phyloP scores from a whole-genome alignment of 2,888 invertebrate genomes.

The Drosophila rellima region DNA sequence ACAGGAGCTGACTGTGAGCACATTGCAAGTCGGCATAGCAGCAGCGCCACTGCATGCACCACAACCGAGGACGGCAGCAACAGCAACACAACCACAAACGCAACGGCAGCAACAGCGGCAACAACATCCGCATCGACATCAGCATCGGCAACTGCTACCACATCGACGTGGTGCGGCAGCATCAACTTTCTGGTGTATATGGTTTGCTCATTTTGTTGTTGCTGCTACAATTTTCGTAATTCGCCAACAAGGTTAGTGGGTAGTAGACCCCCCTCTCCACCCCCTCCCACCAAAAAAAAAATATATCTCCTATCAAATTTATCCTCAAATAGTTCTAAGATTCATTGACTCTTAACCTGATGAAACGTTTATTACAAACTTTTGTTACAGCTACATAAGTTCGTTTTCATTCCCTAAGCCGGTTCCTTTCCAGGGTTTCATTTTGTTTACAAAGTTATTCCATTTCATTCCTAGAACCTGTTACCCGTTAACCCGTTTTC shows the following conservation, averaged over 20 bases:
- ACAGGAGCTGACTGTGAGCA: conserved; percentile 16
- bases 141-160: conserved; percentile 56
- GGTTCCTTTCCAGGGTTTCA: background rate
- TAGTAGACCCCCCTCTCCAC: too few relatives aligned
- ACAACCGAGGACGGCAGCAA: conserved; percentile 63
- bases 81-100: conserved; percentile 33
- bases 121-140: conserved; percentile 65
- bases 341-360: background rate
- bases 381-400: background rate
- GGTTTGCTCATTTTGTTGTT: conserved; percentile 84
- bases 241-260: conserved; percentile 82
- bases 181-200: conserved; percentile 84
- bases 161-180: conserved; percentile 82
- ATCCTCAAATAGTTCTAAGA: background rate
- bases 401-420: background rate
- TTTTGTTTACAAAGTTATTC: background rate
- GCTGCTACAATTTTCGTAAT: conserved; percentile 84
- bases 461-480: background rate
- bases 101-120: conserved; percentile 30
- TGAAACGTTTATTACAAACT: background rate
- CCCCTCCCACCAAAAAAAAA: background rate
- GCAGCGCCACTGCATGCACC: conserved; percentile 60
- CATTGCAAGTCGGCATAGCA: conserved; percentile 52
- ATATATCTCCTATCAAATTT: too few relatives aligned
- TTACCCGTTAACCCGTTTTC: too few relatives aligned